Conservation (phyloP, 2,113 vertebrate species). For the Xenus cinereus region DNA sequence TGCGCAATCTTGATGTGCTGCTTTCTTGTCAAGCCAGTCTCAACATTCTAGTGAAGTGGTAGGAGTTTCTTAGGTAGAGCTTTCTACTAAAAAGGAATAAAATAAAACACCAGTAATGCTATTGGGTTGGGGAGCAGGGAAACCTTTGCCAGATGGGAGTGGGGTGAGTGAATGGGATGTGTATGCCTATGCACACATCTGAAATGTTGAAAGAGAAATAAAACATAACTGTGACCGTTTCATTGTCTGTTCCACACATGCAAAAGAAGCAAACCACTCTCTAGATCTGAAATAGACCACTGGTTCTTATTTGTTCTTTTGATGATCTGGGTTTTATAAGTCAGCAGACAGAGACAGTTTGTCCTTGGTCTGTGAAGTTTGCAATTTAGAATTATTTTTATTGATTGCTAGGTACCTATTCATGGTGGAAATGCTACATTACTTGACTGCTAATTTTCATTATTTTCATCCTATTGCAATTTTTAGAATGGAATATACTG, state of each 20-base stretch:
- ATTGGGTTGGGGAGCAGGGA: accelerated
- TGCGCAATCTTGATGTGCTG: not conserved
- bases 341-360: not conserved
- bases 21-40: not conserved
- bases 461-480: not conserved
- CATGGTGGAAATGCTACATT: not conserved
- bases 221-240: not conserved
- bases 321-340: not conserved
- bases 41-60: not conserved
- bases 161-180: not conserved
- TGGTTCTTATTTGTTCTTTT: not conserved
- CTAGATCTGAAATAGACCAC: not conserved
- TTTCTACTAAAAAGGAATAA: not conserved
- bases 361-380: not conserved
- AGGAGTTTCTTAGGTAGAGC: not conserved
- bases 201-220: not conserved
- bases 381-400: not conserved
- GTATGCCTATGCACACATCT: not conserved
- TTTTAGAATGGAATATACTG: not conserved
- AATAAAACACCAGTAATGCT: not conserved
- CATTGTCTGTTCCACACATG: not conserved
- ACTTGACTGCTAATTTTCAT: not conserved
- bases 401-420: not conserved
- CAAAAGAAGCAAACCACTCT: not conserved
- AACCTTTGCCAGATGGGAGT: not conserved